Evolutionary conservation across 2,797 vertebrate genomes (phyloP), one percentile per base, ranked within the genome.

Genomic region (Typhlichthys subterraneus): DNA sequence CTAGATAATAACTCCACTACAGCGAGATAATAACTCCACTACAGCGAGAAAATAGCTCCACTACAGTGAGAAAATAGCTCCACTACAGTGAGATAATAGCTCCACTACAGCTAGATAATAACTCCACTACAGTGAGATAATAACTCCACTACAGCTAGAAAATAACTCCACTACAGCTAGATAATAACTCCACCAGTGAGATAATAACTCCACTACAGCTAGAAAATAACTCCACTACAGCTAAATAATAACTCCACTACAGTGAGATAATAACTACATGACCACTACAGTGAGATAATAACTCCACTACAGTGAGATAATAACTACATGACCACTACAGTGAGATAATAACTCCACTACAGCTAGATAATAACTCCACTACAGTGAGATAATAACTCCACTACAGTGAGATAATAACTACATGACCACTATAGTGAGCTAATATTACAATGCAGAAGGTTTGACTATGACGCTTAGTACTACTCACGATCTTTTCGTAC

Each of bases 401-500:
- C 9, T 38, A 0, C 12, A 6, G 53, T 13, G 13, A 13, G 19
- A 50, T 5, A 4, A 45, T 8, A 17, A 12, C 4, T 0, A 17
- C 17, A 17, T 17, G 17, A 17, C 46, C 4, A 60, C 17, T 17
- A 17, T 1, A 17, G 33, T 13, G 33, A 33, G 7, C 45, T 8
- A 8, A 12, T 1, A 46, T 47, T 4, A 12, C 5, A 1, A 13
- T 42, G 12, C 54, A 19, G 11, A 9, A 7, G 29, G 14, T 42
- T 11, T 11, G 1, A 6, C 15, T 17, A 19, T 33, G 42, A 31
- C 5, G 45, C 53, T 14, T 3, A 6, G 38, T 14, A 12, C n/a
- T 17, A 97, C 97, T 97, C 90, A 99, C 98, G 93, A 76, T 98
- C 94, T 88, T 93, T 91, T 48, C 88, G 95, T 77, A 93, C 86